These are phyloP conservation scores for Coenobita brevimanus DNA, from an alignment of 1,140 invertebrate species.

Conservation along the genomic window DNA sequence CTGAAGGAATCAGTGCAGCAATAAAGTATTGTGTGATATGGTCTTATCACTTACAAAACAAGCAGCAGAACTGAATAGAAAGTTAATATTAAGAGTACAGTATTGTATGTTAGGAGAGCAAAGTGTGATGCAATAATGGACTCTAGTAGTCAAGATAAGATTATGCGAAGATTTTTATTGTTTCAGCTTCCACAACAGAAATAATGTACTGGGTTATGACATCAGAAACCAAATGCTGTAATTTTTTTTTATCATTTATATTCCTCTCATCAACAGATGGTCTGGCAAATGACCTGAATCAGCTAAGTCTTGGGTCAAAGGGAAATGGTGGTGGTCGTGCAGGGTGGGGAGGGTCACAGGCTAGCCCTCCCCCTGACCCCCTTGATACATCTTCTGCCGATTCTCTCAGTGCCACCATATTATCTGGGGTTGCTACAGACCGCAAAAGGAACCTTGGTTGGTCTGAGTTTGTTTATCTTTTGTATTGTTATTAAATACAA, in stretches of 20 bases:
- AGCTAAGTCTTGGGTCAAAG: constrained; percentile 24
- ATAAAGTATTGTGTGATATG: too few species aligned
- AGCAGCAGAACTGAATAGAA: too few species aligned
- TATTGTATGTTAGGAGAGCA: too few species aligned
- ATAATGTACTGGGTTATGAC: too few species aligned
- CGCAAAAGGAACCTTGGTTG: constrained; percentile 58
- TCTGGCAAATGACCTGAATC: constrained; percentile 10
- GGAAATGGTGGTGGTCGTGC: not conserved
- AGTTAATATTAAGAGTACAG: too few species aligned
- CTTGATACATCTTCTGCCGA: constrained; percentile 19
- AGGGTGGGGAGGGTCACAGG: constrained; percentile 7
- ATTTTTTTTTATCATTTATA: not conserved
- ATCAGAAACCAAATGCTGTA: too few species aligned
- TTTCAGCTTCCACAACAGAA: too few species aligned
- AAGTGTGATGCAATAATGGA: too few species aligned
- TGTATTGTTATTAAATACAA: not conserved
- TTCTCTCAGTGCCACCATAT: constrained; percentile 36
- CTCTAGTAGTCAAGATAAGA: too few species aligned
- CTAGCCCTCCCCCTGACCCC: not conserved
- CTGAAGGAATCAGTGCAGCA: too few species aligned
- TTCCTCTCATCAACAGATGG: not conserved
- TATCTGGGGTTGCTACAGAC: constrained; percentile 58
- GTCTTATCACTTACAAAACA: too few species aligned
- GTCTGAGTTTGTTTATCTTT: not conserved
- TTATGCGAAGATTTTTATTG: too few species aligned